Conservation (phyloP, 2,113 vertebrate species). For the Gallinago paraguaiae region DNA sequence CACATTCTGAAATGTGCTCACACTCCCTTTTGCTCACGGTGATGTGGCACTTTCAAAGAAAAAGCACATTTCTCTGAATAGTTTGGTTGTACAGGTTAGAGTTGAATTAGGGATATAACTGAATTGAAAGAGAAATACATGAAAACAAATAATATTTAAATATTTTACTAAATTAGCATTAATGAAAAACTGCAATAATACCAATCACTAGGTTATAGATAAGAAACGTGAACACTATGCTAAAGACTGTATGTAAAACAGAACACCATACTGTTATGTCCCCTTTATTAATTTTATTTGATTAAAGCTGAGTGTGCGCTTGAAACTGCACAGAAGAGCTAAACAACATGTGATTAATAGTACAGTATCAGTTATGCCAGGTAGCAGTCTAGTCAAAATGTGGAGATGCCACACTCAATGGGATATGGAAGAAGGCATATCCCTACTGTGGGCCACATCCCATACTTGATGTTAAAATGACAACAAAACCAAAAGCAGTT, state of each 20-base stretch:
- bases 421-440: not conserved
- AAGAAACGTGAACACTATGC: not conserved
- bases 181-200: not conserved
- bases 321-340: not conserved
- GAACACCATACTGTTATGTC: not conserved
- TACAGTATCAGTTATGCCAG: not conserved
- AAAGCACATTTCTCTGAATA: not conserved
- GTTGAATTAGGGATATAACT: not conserved
- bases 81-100: not conserved
- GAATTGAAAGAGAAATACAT: not conserved
- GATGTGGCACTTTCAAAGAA: not conserved
- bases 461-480: not conserved
- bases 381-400: not conserved
- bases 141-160: not conserved
- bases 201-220: not conserved
- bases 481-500: not conserved
- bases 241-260: not conserved
- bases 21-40: rapidly evolving
- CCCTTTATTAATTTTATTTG: not conserved
- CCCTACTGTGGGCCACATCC: not conserved
- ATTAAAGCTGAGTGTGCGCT: not conserved
- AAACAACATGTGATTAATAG: not conserved
- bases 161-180: not conserved
- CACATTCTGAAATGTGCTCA: not conserved
- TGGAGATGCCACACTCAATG: not conserved